These are phyloP conservation scores for Heterocephalus glaber DNA, from an alignment of 2,113 vertebrate genomes.

Conservation along the genomic window DNA sequence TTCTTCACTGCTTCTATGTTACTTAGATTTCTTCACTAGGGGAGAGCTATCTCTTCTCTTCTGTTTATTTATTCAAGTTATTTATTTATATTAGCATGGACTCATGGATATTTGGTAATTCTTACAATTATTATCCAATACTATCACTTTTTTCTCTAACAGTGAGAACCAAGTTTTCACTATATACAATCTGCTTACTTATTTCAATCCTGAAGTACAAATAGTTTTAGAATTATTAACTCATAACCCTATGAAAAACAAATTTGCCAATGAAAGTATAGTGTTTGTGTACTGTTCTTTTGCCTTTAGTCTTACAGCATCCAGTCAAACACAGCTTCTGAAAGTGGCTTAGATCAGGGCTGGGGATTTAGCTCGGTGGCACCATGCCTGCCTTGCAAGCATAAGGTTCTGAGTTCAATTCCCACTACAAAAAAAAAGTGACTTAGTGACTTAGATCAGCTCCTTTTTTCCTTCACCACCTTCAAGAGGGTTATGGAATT, in stretches of 20 bases:
- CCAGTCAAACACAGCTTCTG: not conserved
- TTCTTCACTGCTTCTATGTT: constrained; percentile 4
- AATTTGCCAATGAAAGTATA: not conserved
- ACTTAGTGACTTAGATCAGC: not conserved
- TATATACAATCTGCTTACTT: not conserved
- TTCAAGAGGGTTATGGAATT: constrained; percentile 9
- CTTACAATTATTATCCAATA: constrained; percentile 28
- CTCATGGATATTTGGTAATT: constrained; percentile 3
- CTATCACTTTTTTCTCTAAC: not conserved
- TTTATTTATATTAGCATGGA: constrained; percentile 27
- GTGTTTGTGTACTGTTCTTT: not conserved
- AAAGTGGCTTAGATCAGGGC: not conserved
- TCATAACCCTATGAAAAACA: constrained; percentile 6
- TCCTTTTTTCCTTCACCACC: not conserved
- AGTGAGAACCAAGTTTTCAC: not conserved
- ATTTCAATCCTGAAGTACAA: not conserved
- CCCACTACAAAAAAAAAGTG: too few relatives aligned
- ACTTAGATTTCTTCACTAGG: constrained; percentile 17
- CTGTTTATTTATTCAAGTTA: constrained; percentile 18
- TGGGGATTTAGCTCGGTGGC: too few relatives aligned
- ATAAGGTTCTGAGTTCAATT: too few relatives aligned
- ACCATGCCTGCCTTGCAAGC: too few relatives aligned
- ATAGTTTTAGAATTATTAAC: constrained; percentile 41
- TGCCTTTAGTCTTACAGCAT: constrained; percentile 7
- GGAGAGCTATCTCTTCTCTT: not conserved